A percentile compares a stretch with the other conserved stretches of the same genome.
These are phyloP conservation scores for Monoplex corrugatus DNA, from an alignment of 2,888 invertebrate genomes.

Conservation along the genomic window DNA sequence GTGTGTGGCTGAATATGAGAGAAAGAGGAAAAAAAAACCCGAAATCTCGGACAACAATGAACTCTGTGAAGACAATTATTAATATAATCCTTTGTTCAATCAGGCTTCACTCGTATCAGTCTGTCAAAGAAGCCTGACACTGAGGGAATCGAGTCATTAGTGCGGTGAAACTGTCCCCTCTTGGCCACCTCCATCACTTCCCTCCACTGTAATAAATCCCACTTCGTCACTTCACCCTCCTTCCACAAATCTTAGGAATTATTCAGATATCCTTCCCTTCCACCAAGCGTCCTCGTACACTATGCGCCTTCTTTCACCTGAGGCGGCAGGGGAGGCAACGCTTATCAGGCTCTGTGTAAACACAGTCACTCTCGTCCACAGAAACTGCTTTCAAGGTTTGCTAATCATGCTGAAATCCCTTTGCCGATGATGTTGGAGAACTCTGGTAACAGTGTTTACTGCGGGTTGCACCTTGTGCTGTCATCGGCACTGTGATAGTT, in stretches of 20 bases:
- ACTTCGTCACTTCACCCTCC: not conserved
- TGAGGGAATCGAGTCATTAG: not conserved
- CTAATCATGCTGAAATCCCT: not conserved
- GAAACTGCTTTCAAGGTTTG: not conserved
- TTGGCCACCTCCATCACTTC: too few species aligned
- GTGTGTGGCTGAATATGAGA: too few species aligned
- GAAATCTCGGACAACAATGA: too few species aligned
- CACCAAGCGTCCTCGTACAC: too few species aligned
- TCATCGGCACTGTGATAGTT: too few species aligned
- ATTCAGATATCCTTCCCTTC: too few species aligned
- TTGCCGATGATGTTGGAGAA: not conserved
- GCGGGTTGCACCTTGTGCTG: too few species aligned
- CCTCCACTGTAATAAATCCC: not conserved
- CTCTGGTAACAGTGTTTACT: not conserved
- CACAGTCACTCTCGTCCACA: not conserved
- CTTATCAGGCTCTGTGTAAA: not conserved
- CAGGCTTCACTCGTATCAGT: not conserved
- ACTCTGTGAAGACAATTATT: too few species aligned
- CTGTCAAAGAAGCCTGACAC: not conserved
- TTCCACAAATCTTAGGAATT: too few species aligned
- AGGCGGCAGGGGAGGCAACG: not conserved
- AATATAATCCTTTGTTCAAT: not conserved
- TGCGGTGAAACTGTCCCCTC: not conserved
- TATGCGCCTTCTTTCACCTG: constrained; percentile 7
- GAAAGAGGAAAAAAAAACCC: too few species aligned